These are phyloP conservation scores for Drosophila picticornis DNA, from an alignment of 2,888 invertebrate genomes.

Conservation along the genomic window DNA sequence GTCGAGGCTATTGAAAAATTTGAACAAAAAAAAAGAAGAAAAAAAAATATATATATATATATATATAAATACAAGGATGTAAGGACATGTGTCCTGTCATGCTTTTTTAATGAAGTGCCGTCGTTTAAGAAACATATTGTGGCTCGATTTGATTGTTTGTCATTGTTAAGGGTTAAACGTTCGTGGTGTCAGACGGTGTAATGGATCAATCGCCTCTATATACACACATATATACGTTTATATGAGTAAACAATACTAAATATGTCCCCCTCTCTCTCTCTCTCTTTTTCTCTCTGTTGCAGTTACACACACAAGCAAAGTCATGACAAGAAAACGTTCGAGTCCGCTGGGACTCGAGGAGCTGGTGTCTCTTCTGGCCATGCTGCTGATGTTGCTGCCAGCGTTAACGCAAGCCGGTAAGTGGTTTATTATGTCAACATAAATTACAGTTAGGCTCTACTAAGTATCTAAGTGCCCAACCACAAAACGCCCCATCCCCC, in stretches of 20 bases:
- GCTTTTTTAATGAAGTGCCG: conserved; percentile 81
- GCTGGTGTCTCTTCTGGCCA: conserved; percentile 78
- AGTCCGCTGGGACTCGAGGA: conserved; percentile 85
- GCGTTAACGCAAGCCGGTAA: conserved; percentile 83
- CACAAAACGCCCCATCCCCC: conserved; percentile 15
- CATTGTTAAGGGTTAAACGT: conserved; percentile 69
- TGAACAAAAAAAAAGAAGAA: conserved; percentile 40
- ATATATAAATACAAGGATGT: conserved; percentile 1
- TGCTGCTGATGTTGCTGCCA: conserved; percentile 66
- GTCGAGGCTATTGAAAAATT: conserved; percentile 71
- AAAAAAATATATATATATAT: neutral
- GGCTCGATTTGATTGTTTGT: conserved; percentile 72
- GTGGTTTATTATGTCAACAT: conserved; percentile 82
- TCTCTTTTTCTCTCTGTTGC: conserved; percentile 59
- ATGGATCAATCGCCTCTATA: conserved; percentile 52
- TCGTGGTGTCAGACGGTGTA: conserved; percentile 53
- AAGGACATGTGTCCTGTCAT: conserved; percentile 73
- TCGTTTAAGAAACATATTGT: conserved; percentile 81
- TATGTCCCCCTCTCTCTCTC: conserved; percentile 3
- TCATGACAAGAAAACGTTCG: conserved; percentile 84
- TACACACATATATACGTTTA: neutral
- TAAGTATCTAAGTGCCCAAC: conserved; percentile 40
- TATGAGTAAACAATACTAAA: conserved; percentile 32
- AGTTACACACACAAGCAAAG: conserved; percentile 76
- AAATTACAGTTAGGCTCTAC: conserved; percentile 69